Conservation (phyloP, 2,888 invertebrate species). For the Notocelia uddmanniana region DNA sequence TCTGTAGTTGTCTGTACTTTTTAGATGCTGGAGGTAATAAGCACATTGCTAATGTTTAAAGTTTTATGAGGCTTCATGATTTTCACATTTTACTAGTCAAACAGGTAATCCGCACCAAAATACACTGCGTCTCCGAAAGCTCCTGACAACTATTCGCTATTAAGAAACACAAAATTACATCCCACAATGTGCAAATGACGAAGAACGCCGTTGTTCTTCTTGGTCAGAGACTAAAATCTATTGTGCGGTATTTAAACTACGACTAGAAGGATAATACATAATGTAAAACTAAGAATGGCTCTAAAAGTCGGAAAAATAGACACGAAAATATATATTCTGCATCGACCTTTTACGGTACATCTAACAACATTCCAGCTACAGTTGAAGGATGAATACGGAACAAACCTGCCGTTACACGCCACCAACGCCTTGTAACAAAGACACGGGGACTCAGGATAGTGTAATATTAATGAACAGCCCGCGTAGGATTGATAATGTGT, state of each 20-base stretch:
- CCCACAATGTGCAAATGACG: no score
- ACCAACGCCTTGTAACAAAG: slow-evolving; percentile 41
- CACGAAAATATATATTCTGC: no score
- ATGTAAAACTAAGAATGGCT: not conserved
- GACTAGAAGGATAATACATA: no score
- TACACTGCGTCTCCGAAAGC: not conserved
- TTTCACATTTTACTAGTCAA: not conserved
- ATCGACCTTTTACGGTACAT: no score
- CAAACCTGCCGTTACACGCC: slow-evolving; percentile 29
- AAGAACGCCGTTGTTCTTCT: not conserved
- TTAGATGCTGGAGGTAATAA: no score
- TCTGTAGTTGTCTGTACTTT: no score
- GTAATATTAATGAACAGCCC: slow-evolving; percentile 43
- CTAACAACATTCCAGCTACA: not conserved
- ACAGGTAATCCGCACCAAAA: not conserved
- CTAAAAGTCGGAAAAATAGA: no score
- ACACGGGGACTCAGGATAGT: slow-evolving; percentile 42
- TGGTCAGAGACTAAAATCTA: not conserved
- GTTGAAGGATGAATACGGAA: slow-evolving; percentile 7
- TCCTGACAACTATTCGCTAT: not conserved
- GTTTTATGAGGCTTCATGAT: not conserved
- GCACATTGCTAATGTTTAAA: no score
- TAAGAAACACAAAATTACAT: no score
- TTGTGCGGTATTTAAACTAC: not conserved
- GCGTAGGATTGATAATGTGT: slow-evolving; percentile 39